These are phyloP conservation scores for Phrynosoma platyrhinos DNA, from an alignment of 2,113 vertebrate species.

Conservation along the genomic window DNA sequence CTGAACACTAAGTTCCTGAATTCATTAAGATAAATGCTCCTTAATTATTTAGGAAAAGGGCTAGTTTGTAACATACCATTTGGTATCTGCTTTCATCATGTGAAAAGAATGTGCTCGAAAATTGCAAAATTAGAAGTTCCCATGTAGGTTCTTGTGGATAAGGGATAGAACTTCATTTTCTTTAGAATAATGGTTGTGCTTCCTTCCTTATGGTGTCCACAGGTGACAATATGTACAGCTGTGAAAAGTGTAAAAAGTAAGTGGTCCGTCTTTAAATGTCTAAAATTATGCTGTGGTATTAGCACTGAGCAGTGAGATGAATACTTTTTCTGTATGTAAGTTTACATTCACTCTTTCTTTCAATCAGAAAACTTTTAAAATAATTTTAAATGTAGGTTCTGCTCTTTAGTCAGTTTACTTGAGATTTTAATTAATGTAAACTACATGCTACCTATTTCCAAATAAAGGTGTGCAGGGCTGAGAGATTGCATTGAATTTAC, in stretches of 20 bases:
- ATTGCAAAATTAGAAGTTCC: not conserved
- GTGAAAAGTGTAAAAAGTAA: constrained; percentile 99
- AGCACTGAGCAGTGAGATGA: not conserved
- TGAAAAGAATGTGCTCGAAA: not conserved
- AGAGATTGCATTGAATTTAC: not conserved
- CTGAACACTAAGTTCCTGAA: not conserved
- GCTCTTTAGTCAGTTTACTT: not conserved
- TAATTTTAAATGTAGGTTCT: not conserved
- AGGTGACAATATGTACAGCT: constrained; percentile 99
- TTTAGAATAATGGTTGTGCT: constrained; percentile 51
- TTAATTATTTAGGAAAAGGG: constrained; percentile 17
- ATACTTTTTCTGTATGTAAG: not conserved
- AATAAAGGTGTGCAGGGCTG: not conserved
- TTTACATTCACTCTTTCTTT: not conserved
- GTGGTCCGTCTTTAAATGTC: constrained; percentile 58
- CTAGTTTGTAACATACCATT: not conserved
- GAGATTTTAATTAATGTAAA: not conserved
- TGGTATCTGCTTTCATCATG: not conserved
- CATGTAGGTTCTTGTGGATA: not conserved
- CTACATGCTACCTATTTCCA: not conserved
- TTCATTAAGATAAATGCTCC: not conserved
- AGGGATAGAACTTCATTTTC: not conserved
- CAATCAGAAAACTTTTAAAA: not conserved
- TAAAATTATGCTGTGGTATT: not conserved
- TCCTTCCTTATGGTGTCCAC: constrained; percentile 57